phyloP scores from a whole-genome alignment of 2,888 invertebrate genomes.

The Heliconius ethilla region DNA sequence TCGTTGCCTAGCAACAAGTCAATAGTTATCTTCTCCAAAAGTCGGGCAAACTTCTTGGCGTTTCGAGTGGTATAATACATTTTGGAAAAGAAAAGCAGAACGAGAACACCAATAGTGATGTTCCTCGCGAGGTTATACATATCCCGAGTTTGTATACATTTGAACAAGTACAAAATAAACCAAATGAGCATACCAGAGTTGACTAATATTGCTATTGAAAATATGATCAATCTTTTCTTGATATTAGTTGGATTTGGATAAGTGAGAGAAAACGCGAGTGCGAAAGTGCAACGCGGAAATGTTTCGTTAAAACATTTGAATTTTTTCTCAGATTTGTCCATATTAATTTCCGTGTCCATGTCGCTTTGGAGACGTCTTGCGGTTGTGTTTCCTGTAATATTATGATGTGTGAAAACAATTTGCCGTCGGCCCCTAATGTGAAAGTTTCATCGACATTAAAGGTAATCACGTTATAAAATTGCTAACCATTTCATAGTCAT shows the following conservation, averaged over 20 bases:
- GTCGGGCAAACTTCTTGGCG: conserved; percentile 53
- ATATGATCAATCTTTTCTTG: conserved; percentile 48
- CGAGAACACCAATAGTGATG: conserved; percentile 57
- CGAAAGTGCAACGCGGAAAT: conserved; percentile 60
- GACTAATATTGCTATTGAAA: conserved; percentile 49
- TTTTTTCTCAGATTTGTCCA: conserved; percentile 45
- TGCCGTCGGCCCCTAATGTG: conserved; percentile 44
- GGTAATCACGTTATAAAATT: conserved; percentile 50
- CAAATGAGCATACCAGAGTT: conserved; percentile 59
- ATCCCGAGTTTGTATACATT: conserved; percentile 56
- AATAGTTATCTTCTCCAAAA: conserved; percentile 58
- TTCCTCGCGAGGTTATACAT: conserved; percentile 62
- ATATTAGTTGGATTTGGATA: conserved; percentile 61
- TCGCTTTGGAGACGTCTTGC: conserved; percentile 37
- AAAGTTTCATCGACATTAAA: conserved; percentile 49
- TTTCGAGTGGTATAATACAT: conserved; percentile 58
- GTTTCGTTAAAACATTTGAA: conserved; percentile 63
- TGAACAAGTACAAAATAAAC: conserved; percentile 58
- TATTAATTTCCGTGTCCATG: conserved; percentile 38
- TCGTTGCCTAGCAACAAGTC: conserved; percentile 61
- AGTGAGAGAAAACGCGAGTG: conserved; percentile 58
- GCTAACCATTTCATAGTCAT: conserved; percentile 48
- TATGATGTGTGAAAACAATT: conserved; percentile 43
- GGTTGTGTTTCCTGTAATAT: conserved; percentile 27
- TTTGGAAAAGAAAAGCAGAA: conserved; percentile 64